These are phyloP conservation scores for Hafferia zeledoni DNA, from an alignment of 2,797 vertebrate genomes.

Conservation along the genomic window DNA sequence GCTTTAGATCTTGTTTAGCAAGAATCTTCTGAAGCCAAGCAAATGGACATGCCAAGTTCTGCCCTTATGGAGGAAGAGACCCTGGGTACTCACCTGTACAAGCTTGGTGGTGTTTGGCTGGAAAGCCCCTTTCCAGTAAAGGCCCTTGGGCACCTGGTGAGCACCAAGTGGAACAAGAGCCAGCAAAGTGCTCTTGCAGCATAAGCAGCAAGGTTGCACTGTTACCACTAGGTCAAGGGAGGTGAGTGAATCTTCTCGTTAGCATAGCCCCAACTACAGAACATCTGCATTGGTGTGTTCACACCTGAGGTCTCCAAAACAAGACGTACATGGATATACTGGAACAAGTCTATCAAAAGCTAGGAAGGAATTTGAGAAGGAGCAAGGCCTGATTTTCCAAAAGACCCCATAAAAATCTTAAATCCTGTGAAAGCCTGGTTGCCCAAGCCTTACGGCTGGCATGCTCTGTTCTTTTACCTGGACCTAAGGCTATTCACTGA, in stretches of 20 bases:
- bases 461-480: too few relatives aligned
- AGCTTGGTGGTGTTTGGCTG: not conserved
- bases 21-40: not conserved
- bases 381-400: too few relatives aligned
- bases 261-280: not conserved
- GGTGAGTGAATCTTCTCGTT: not conserved
- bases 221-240: fast-evolving
- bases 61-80: not conserved
- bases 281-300: not conserved
- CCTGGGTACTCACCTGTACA: too few relatives aligned
- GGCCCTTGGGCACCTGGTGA: not conserved
- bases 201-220: not conserved
- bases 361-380: not conserved
- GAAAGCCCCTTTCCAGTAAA: not conserved
- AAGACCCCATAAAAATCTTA: too few relatives aligned
- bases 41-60: not conserved
- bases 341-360: not conserved
- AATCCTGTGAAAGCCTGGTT: too few relatives aligned
- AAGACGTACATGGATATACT: not conserved
- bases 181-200: not conserved
- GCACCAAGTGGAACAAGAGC: not conserved
- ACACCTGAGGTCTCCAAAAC: not conserved
- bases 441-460: too few relatives aligned
- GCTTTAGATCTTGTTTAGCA: not conserved
- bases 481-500: too few relatives aligned